Conservation (phyloP, 2,888 invertebrate genomes). For the Caenorhabditis angaria region DNA sequence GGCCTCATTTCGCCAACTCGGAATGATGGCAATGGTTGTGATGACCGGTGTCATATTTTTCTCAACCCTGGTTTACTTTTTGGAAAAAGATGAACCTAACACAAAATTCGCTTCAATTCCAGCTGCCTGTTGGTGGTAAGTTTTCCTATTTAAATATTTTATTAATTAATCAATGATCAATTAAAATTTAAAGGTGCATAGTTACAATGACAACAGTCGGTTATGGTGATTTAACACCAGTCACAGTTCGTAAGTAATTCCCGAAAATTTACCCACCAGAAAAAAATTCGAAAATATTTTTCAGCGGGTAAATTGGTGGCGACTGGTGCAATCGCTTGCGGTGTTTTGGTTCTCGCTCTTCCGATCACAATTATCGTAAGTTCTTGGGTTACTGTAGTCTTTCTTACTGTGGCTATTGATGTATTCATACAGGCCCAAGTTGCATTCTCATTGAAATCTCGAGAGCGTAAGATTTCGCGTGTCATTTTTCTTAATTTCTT, state of each 20-base stretch:
- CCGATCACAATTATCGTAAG: slow-evolving; percentile 63
- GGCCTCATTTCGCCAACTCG: slow-evolving; percentile 62
- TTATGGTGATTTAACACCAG: slow-evolving; percentile 64
- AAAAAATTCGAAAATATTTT: slow-evolving; percentile 16
- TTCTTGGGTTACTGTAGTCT: slow-evolving; percentile 11
- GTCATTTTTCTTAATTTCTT: neutral
- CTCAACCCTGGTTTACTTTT: slow-evolving; percentile 66
- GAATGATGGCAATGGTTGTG: slow-evolving; percentile 71
- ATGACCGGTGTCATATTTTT: slow-evolving; percentile 69
- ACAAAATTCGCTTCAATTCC: slow-evolving; percentile 65
- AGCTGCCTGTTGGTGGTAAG: slow-evolving; percentile 67
- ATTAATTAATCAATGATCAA: neutral
- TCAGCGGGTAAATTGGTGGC: slow-evolving; percentile 67
- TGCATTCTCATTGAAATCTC: slow-evolving; percentile 54
- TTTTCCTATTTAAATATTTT: neutral
- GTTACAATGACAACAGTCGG: slow-evolving; percentile 68
- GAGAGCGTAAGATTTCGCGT: slow-evolving; percentile 27
- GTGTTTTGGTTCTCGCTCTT: slow-evolving; percentile 56
- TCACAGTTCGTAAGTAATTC: slow-evolving; percentile 60
- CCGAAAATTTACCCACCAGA: neutral
- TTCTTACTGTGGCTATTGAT: neutral
- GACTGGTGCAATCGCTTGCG: slow-evolving; percentile 61
- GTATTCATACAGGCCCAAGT: slow-evolving; percentile 56
- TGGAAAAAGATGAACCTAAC: slow-evolving; percentile 68
- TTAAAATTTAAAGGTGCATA: slow-evolving; percentile 47